These are phyloP conservation scores for Triplophysa rosa DNA, from an alignment of 2,113 vertebrate genomes.

Conservation along the genomic window DNA sequence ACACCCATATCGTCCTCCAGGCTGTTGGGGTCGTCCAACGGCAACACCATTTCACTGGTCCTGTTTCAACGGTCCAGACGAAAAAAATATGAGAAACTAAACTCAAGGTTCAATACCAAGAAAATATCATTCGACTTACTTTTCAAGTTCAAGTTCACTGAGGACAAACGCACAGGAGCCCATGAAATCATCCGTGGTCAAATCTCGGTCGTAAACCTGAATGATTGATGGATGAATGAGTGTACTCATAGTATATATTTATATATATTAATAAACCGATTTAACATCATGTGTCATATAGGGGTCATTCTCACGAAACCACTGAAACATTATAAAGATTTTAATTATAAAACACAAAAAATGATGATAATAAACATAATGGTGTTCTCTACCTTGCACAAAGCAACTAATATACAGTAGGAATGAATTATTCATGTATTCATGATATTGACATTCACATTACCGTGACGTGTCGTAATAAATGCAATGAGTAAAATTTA, in stretches of 20 bases:
- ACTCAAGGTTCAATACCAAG: not conserved
- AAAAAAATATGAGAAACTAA: constrained; percentile 1
- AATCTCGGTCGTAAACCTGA: constrained; percentile 94
- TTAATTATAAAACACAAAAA: too few relatives aligned
- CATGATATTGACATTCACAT: too few relatives aligned
- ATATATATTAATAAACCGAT: too few relatives aligned
- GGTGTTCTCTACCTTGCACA: too few relatives aligned
- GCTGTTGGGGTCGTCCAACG: constrained; percentile 89
- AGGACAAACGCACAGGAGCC: constrained; percentile 81
- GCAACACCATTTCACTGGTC: constrained; percentile 77
- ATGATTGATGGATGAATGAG: not conserved
- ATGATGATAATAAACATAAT: too few relatives aligned
- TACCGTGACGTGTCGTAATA: too few relatives aligned
- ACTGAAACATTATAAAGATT: too few relatives aligned
- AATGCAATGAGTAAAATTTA: too few relatives aligned
- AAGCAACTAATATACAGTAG: too few relatives aligned
- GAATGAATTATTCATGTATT: too few relatives aligned
- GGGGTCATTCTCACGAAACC: too few relatives aligned
- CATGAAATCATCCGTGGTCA: constrained; percentile 97
- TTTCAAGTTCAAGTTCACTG: constrained; percentile 84
- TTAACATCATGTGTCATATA: too few relatives aligned
- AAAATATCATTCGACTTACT: constrained; percentile 69
- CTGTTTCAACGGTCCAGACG: constrained; percentile 63
- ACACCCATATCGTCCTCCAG: constrained; percentile 95
- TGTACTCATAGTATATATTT: not conserved